These are phyloP conservation scores for Sussaba pulchella DNA, from an alignment of 2,888 invertebrate genomes.

Conservation along the genomic window DNA sequence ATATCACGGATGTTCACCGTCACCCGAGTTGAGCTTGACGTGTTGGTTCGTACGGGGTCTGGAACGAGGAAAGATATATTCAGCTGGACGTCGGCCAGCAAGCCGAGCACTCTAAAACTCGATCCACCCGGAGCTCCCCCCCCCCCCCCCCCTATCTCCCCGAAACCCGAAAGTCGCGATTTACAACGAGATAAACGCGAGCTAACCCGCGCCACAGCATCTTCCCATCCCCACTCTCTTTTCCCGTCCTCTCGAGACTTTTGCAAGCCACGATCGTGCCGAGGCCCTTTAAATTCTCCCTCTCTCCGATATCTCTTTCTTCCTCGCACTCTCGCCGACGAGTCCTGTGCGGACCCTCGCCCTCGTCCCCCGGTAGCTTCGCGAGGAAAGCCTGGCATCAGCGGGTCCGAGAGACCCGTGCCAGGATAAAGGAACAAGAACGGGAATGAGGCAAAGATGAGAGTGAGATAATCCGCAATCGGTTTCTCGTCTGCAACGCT, in stretches of 20 bases:
- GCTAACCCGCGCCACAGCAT: slow-evolving; percentile 2
- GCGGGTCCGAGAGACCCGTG: slow-evolving; percentile 7
- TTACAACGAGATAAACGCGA: slow-evolving; percentile 58
- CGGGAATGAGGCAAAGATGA: slow-evolving; percentile 2
- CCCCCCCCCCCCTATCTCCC: too few species aligned
- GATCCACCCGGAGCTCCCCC: neutral
- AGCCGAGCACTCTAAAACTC: slow-evolving; percentile 1
- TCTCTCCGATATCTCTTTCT: slow-evolving; percentile 1
- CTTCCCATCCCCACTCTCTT: neutral
- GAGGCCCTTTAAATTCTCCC: slow-evolving; percentile 26
- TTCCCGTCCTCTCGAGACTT: slow-evolving; percentile 8
- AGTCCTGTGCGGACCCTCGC: neutral
- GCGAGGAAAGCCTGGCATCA: slow-evolving; percentile 16
- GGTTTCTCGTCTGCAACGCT: slow-evolving; percentile 11
- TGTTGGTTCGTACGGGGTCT: neutral
- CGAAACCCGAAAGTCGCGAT: slow-evolving; percentile 43
- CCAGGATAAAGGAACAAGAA: slow-evolving; percentile 9
- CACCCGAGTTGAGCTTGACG: neutral
- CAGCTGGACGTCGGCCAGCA: slow-evolving; percentile 52
- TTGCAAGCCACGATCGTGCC: slow-evolving; percentile 20
- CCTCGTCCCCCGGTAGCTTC: neutral
- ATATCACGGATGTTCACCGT: slow-evolving; percentile 7
- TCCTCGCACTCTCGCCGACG: too few species aligned
- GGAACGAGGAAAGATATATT: slow-evolving; percentile 8
- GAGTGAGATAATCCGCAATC: slow-evolving; percentile 22